Evolutionary conservation across 2,797 vertebrate genomes (phyloP).

Genomic region (Acanthurus leucopareius): DNA sequence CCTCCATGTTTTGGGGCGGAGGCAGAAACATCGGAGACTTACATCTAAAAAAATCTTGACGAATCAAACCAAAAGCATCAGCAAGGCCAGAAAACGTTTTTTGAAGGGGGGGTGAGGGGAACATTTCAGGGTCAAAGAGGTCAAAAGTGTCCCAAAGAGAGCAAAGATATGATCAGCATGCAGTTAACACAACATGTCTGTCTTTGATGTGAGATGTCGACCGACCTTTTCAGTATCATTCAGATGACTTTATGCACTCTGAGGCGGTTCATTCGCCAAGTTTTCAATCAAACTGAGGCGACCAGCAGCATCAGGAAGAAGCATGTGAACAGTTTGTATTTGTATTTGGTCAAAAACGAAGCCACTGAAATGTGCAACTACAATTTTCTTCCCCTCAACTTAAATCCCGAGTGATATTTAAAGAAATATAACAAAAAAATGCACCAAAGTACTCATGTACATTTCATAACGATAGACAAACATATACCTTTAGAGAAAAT

Average conservation of each 20-base stretch:
- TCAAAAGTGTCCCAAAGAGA: background rate
- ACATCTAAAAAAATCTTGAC: background rate
- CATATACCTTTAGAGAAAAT: too few relatives aligned
- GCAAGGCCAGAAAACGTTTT: background rate
- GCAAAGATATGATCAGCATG: background rate
- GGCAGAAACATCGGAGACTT: background rate
- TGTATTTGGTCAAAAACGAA: background rate
- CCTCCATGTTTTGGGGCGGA: background rate
- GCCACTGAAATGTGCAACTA: background rate
- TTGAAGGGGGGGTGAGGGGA: too few relatives aligned
- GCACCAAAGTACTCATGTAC: background rate
- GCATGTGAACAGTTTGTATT: conserved; percentile 3
- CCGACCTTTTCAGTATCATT: background rate
- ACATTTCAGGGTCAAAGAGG: background rate
- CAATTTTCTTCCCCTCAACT: background rate
- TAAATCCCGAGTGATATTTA: background rate
- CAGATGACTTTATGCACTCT: conserved; percentile 5
- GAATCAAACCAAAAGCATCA: background rate
- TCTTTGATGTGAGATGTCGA: background rate
- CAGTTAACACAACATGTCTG: conserved; percentile 5
- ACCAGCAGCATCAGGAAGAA: background rate
- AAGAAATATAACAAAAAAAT: background rate
- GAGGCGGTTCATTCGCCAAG: background rate
- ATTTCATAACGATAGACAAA: background rate
- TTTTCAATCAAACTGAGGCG: conserved; percentile 12